These are phyloP conservation scores for Lamellibrachia columna DNA, from an alignment of 2,888 invertebrate species.

Conservation along the genomic window DNA sequence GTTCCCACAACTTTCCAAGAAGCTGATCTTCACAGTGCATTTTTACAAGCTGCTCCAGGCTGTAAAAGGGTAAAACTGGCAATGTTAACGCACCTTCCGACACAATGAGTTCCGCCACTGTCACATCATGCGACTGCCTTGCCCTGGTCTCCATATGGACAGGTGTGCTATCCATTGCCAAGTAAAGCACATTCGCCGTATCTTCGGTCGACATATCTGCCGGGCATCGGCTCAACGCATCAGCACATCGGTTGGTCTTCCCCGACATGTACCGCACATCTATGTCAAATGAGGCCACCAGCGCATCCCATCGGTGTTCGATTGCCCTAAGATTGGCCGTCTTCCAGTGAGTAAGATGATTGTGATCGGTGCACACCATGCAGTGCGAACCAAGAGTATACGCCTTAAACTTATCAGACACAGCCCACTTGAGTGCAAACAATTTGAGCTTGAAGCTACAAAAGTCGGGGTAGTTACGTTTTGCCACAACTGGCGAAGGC, in stretches of 20 bases:
- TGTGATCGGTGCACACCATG: neutral
- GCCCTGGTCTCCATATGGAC: too few relatives aligned
- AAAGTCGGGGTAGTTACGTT: neutral
- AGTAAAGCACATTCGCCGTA: too few relatives aligned
- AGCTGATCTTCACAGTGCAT: too few relatives aligned
- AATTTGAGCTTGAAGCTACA: conserved; percentile 17
- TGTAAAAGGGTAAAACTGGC: too few relatives aligned
- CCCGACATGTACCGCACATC: neutral
- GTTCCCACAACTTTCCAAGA: too few relatives aligned
- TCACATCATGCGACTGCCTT: too few relatives aligned
- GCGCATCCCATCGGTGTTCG: neutral
- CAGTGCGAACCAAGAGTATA: neutral
- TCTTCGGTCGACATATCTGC: too few relatives aligned
- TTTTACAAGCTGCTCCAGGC: too few relatives aligned
- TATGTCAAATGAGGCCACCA: neutral
- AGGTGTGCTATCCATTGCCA: too few relatives aligned
- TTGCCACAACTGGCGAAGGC: neutral
- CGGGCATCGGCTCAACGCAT: neutral
- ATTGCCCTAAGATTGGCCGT: neutral
- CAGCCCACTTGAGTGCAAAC: neutral
- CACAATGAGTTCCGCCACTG: too few relatives aligned
- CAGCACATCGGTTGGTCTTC: neutral
- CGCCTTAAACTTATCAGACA: neutral
- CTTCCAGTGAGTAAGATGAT: neutral
- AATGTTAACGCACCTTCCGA: too few relatives aligned